Base-by-base conservation (phyloP, 2,113 vertebrate species). In the Hydrolagus affinis region DNA sequence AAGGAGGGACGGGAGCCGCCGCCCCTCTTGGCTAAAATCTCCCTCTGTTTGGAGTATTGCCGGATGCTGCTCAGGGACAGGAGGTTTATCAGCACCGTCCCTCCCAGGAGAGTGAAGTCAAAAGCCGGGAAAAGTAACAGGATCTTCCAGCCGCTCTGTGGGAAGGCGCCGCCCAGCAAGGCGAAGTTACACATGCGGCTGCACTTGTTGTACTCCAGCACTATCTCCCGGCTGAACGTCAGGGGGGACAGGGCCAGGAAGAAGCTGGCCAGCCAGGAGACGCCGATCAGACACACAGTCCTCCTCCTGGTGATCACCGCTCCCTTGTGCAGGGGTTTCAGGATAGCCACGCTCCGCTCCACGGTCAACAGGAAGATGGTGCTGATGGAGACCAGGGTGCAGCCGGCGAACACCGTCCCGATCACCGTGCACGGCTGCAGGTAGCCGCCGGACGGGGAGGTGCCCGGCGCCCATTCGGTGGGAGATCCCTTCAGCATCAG, bases 111-210 rank as follows among this genome's bases (percentile, higher is more conserved):
- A 0, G 92, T 94, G 86, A 95, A 95, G 86, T 94, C 93, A 85
- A 95, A 95, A 0, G 90, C 87, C 0, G 93, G 93, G 85, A 94
- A 95, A 25, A 94, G 90, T 3, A 95, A 87, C 0, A 95, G 91
- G 68, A 94, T 91, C 85, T 94, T 92, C 92, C 93, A 93, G 3
- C 91, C 91, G 32, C 88, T 88, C 44, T 87, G 88, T 0, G 92
- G 90, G 74, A 91, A 91, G 68, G 89, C 83, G 0, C 89, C 88
- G 2, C 88, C 87, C 1, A 89, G 90, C 85, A 89, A 80, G 0
- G 91, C 92, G 86, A 93, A 95, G 83, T 93, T 95, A 70, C 94
- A 95, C 94, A 94, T 95, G 21, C 93, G 89, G 86, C 93, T 94
- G 89, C 94, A 95, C 64, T 89, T 66, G 88, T 95, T 95, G 86